phyloP scores from a whole-genome alignment of 2,113 vertebrate species.

The Nyctereutes procyonoides region DNA sequence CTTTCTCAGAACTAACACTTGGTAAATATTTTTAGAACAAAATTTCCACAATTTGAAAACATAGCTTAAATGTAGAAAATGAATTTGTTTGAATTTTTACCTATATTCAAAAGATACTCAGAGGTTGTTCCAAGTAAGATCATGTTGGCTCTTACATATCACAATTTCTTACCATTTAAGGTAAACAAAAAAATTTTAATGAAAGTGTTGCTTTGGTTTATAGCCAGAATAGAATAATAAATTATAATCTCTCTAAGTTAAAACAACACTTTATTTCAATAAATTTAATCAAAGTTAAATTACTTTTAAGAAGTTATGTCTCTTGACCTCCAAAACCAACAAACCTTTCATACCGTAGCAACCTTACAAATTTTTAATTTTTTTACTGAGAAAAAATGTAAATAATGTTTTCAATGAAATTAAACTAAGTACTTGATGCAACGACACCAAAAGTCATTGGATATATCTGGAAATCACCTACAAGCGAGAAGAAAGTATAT shows the following conservation, averaged over 20 bases:
- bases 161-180: conserved; percentile 63
- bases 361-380: conserved; percentile 68
- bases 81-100: conserved; percentile 28
- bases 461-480: conserved; percentile 84
- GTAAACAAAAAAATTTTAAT: conserved; percentile 53
- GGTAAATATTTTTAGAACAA: conserved; percentile 41
- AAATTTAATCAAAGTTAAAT: conserved; percentile 76
- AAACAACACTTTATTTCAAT: conserved; percentile 77
- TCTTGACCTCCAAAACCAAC: conserved; percentile 11
- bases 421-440: conserved; percentile 85
- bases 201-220: conserved; percentile 79
- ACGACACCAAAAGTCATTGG: conserved; percentile 82
- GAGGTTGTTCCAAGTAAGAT: conserved; percentile 16
- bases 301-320: conserved; percentile 63
- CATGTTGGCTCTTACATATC: conserved; percentile 30
- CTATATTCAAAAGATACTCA: neutral
- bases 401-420: conserved; percentile 84
- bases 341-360: neutral
- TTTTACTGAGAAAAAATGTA: conserved; percentile 82
- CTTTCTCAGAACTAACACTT: neutral
- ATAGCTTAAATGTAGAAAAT: neutral
- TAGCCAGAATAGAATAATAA: conserved; percentile 67
- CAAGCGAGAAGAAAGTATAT: conserved; percentile 85
- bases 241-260: conserved; percentile 61
- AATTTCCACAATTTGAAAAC: neutral